phyloP scores from a whole-genome alignment of 2,888 invertebrate species.

The Eupithecia exiguata region DNA sequence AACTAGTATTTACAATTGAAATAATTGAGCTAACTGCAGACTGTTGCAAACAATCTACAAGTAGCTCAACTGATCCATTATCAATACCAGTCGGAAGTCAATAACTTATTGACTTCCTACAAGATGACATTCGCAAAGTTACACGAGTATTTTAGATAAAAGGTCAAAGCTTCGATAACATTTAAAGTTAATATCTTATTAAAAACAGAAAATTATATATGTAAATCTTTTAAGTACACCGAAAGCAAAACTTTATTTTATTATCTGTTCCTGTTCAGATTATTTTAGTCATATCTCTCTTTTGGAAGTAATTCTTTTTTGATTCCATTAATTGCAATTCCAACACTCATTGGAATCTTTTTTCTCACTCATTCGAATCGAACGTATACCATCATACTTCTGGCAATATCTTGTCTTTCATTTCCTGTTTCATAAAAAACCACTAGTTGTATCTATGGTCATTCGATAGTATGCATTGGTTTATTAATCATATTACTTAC shows the following conservation, averaged over 20 bases:
- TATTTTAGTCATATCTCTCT: neutral
- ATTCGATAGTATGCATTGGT: neutral
- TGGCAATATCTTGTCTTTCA: neutral
- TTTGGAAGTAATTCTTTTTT: neutral
- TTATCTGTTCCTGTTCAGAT: neutral
- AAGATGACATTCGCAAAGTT: neutral
- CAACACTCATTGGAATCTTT: too few species aligned
- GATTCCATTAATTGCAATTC: neutral
- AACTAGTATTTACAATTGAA: too few species aligned
- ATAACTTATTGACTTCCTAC: neutral
- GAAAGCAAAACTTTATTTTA: neutral
- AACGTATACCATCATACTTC: neutral
- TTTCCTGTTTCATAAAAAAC: neutral
- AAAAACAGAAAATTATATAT: neutral
- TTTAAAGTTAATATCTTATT: neutral
- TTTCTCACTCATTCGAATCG: neutral
- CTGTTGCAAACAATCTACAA: too few species aligned
- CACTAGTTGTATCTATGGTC: neutral
- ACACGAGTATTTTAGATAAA: slow-evolving; percentile 9
- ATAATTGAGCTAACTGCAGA: too few species aligned
- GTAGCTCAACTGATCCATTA: too few species aligned
- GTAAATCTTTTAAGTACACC: neutral
- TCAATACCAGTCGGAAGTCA: too few species aligned
- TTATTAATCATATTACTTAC: neutral
- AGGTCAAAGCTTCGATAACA: neutral